These are phyloP conservation scores for Coenonympha arcania DNA, from an alignment of 2,888 invertebrate genomes.

Conservation along the genomic window DNA sequence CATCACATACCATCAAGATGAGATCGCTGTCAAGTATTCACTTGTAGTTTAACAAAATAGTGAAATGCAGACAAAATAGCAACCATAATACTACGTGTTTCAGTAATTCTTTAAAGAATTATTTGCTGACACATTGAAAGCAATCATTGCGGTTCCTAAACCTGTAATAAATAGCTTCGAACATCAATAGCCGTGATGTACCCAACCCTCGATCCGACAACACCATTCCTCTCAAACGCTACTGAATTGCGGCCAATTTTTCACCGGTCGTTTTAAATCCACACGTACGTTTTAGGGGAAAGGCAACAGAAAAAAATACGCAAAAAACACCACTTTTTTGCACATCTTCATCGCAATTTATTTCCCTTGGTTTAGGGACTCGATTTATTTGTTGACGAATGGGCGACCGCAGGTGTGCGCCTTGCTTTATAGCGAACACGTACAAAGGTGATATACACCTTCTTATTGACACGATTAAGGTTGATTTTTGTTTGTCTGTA, in stretches of 20 bases:
- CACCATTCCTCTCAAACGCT: background rate
- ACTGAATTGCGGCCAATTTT: constrained; percentile 1
- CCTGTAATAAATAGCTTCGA: background rate
- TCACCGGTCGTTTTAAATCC: background rate
- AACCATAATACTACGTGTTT: too few species aligned
- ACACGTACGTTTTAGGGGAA: constrained; percentile 4
- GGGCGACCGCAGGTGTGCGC: constrained; percentile 25
- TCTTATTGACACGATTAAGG: background rate
- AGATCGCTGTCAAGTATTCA: too few species aligned
- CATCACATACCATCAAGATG: too few species aligned
- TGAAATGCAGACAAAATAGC: too few species aligned
- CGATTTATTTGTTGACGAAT: constrained; percentile 31
- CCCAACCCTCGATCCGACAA: background rate
- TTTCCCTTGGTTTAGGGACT: constrained; percentile 26
- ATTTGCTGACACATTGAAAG: too few species aligned
- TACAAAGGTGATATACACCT: background rate
- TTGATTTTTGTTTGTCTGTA: background rate
- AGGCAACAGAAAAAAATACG: constrained; percentile 8
- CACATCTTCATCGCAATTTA: constrained; percentile 32
- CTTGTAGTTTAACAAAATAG: too few species aligned
- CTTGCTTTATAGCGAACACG: constrained; percentile 6
- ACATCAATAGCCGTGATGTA: background rate
- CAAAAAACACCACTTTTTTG: constrained; percentile 25
- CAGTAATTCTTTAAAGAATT: too few species aligned
- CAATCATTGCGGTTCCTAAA: too few species aligned